phyloP scores from a whole-genome alignment of 2,888 invertebrate species.

The Patella caerulea region DNA sequence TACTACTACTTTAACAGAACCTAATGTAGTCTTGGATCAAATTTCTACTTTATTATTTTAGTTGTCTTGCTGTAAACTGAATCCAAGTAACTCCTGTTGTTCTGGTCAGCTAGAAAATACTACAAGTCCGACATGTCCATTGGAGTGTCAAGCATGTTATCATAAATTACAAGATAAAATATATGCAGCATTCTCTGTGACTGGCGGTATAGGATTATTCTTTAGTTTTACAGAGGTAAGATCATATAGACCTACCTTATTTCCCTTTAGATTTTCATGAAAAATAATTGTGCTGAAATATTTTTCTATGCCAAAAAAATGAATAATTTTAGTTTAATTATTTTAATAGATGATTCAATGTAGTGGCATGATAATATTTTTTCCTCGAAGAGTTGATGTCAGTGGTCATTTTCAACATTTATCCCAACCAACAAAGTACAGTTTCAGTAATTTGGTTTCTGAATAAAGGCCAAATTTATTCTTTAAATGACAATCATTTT shows the following conservation, averaged over 20 bases:
- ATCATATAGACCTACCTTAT: slow-evolving; percentile 21
- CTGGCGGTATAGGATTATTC: slow-evolving; percentile 93
- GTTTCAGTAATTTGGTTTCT: too few relatives aligned
- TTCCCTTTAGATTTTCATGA: not conserved
- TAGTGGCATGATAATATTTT: too few relatives aligned
- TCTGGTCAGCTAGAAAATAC: slow-evolving; percentile 26
- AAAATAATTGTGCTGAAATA: too few relatives aligned
- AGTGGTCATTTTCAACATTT: too few relatives aligned
- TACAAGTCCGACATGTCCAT: slow-evolving; percentile 38
- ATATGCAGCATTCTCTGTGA: slow-evolving; percentile 88
- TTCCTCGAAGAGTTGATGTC: too few relatives aligned
- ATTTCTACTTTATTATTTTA: not conserved
- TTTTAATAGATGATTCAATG: too few relatives aligned
- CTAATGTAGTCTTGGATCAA: not conserved
- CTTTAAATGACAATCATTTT: too few relatives aligned
- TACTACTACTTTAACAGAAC: too few relatives aligned
- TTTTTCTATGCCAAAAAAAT: too few relatives aligned
- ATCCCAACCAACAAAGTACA: too few relatives aligned
- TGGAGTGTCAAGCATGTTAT: slow-evolving; percentile 81
- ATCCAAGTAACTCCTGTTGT: slow-evolving; percentile 72
- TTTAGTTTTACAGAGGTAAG: slow-evolving; percentile 97
- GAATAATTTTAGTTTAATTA: too few relatives aligned
- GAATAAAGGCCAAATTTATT: too few relatives aligned
- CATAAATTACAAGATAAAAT: slow-evolving; percentile 82
- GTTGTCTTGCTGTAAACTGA: slow-evolving; percentile 39